Evolutionary conservation across 2,888 invertebrate genomes (phyloP).

Genomic region (Philaethria dido): DNA sequence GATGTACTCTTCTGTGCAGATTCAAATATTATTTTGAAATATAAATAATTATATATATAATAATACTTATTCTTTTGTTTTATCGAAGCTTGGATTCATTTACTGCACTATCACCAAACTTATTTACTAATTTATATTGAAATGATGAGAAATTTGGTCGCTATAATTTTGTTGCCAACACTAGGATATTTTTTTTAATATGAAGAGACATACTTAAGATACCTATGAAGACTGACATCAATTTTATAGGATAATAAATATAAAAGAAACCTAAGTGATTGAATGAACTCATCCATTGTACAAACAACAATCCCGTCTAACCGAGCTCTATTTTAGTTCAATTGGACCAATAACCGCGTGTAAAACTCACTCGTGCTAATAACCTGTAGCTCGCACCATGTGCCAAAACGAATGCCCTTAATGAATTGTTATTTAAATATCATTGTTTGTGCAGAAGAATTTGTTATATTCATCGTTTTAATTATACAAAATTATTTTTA

Average conservation of each 20-base stretch:
- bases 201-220: too few species aligned
- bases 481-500: background rate
- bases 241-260: background rate
- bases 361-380: constrained; percentile 29
- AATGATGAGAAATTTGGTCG: too few species aligned
- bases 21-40: too few species aligned
- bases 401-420: constrained; percentile 28
- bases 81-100: too few species aligned
- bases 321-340: constrained; percentile 37
- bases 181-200: too few species aligned
- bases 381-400: constrained; percentile 8
- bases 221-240: background rate
- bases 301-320: constrained; percentile 33
- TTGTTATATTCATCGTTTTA: background rate
- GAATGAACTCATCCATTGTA: constrained; percentile 7
- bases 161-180: too few species aligned
- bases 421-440: background rate
- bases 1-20: too few species aligned
- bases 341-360: constrained; percentile 30
- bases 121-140: too few species aligned
- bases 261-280: background rate
- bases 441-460: background rate
- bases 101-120: too few species aligned
- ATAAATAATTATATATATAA: too few species aligned
- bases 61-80: too few species aligned